These are phyloP conservation scores for Anhinga anhinga DNA, from an alignment of 2,113 vertebrate species.

Conservation along the genomic window DNA sequence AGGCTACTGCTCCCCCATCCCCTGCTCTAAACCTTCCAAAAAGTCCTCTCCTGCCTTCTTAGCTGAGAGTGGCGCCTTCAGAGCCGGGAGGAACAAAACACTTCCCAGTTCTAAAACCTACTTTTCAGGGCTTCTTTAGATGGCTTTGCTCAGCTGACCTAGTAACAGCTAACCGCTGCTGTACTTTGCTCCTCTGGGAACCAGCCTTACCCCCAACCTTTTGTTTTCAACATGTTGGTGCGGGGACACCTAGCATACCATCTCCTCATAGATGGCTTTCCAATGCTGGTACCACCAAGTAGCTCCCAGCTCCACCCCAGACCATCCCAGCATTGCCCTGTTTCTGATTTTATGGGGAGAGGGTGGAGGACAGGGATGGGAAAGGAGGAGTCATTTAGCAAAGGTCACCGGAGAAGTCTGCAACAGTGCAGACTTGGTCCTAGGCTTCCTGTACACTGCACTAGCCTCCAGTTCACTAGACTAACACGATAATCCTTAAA, in stretches of 20 bases:
- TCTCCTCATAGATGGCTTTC: accelerated
- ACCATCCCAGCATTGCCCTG: accelerated
- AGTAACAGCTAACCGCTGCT: background rate
- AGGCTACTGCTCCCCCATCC: background rate
- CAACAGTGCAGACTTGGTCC: background rate
- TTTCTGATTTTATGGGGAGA: background rate
- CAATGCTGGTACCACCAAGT: background rate
- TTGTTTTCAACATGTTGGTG: background rate
- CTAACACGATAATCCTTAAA: background rate
- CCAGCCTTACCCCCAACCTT: background rate
- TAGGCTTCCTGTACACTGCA: background rate
- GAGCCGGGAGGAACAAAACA: background rate
- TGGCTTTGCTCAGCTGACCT: background rate
- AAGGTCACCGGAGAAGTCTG: background rate
- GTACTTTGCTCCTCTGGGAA: background rate
- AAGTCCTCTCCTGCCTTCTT: background rate
- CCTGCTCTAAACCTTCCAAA: background rate
- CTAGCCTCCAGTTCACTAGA: background rate
- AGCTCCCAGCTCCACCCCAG: background rate
- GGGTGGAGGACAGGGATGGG: background rate
- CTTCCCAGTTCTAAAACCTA: background rate
- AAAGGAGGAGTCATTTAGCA: background rate
- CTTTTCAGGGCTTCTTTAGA: background rate
- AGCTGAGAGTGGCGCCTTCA: background rate
- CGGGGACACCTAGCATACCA: background rate